Evolutionary conservation across 2,797 vertebrate species (phyloP), one percentile per base, ranked within the genome.

Genomic region (Crocidura indochinensis): DNA sequence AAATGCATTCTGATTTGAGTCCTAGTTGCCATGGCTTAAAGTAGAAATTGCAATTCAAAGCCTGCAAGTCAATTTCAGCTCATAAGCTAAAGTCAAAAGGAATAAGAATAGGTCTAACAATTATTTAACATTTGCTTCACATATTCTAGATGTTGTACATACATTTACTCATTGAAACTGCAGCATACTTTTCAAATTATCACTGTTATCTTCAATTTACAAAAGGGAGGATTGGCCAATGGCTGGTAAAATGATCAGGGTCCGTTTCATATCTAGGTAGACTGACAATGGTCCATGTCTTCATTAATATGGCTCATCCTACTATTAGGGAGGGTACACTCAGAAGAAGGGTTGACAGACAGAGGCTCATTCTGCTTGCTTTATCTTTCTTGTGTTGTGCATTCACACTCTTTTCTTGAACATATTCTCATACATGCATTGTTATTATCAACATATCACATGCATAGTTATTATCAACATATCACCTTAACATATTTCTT

Each of bases 51-150:
- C 27, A 60, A 93, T 46, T 46, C 60, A 24, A 29, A 84, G 8
- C 56, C 24, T 46, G 19, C 0, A 29, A 31, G 44, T 80, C 68
- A 88, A 90, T 83, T 84, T 83, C 27, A 68, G 14, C 26, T 31
- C 10, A 20, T 1, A 80, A 72, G 24, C 31, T 20, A 86, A 26
- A 53, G n/a, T 20, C 75, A 72, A 27, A 87, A 62, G 38, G 31
- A 46, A 38, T 49, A 90, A 88, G 8, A 91, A 84, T 76, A 86
- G 22, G 15, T 9, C 27, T 75, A 82, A 87, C 1, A 44, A 46
- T 60, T 26, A 60, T 8, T 79, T 46, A 91, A 82, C 51, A 67
- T 8, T 69, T 60, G 19, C 7, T 73, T 68, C 9, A 83, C 0
- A 62, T 67, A 10, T 27, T 87, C 73, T 92, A 77, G 60, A 4